Percentiles rank a stretch among this genome's conserved stretches.
Conservation (phyloP, 53 echinoderm and acorn worm species). For the Patiria pectinifera region DNA sequence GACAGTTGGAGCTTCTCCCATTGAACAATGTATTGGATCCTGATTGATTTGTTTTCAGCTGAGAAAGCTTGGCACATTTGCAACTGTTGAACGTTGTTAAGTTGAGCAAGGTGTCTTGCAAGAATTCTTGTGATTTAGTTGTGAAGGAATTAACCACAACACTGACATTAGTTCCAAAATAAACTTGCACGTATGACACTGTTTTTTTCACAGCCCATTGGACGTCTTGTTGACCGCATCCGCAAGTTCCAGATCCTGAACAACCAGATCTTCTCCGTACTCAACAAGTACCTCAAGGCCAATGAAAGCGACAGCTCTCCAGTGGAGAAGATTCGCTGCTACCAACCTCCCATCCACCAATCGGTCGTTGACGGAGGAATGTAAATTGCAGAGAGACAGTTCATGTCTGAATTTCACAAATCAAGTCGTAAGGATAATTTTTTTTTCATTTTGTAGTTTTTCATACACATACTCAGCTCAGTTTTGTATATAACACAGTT, state of each 20-base stretch:
- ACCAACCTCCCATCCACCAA: conserved; percentile 97
- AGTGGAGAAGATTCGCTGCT: conserved; percentile 94
- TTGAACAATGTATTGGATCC: too few relatives aligned
- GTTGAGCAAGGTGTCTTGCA: too few relatives aligned
- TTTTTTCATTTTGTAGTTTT: too few relatives aligned
- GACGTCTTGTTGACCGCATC: conserved; percentile 90
- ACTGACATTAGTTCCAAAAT: background rate
- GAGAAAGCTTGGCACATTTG: too few relatives aligned
- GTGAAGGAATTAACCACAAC: too few relatives aligned
- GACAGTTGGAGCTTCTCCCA: too few relatives aligned
- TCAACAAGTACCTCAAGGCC: conserved; percentile 89
- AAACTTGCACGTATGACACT: background rate
- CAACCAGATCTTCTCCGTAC: conserved; percentile 93
- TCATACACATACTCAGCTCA: too few relatives aligned
- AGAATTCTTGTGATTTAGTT: too few relatives aligned
- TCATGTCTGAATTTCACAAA: background rate
- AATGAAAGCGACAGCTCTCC: conserved; percentile 85
- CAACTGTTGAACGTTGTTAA: too few relatives aligned
- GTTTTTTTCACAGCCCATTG: conserved; percentile 79
- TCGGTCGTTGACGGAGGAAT: conserved; percentile 84
- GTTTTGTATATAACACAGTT: too few relatives aligned
- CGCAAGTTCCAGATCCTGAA: conserved; percentile 96
- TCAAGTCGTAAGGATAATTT: too few relatives aligned
- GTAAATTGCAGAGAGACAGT: background rate
- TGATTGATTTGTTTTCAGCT: too few relatives aligned